Conservation (phyloP, 2,797 vertebrate genomes). For the Alexandromys oeconomus region DNA sequence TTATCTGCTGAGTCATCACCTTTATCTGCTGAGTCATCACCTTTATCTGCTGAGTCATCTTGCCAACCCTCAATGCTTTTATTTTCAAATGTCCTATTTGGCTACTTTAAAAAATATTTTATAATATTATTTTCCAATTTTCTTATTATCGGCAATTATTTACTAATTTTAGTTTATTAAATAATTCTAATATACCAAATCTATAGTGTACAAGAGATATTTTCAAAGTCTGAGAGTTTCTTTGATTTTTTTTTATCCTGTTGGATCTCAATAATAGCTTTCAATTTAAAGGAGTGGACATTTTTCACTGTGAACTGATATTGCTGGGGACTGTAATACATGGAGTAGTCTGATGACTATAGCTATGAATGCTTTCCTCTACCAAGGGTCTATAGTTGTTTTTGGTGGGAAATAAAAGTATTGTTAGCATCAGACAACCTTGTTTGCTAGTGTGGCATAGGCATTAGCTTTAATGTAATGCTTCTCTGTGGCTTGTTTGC, state of each 20-base stretch:
- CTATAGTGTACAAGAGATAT: not conserved
- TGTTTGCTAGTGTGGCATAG: not conserved
- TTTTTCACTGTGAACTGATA: constrained; percentile 51
- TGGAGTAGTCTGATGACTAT: not conserved
- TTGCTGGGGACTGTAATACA: not conserved
- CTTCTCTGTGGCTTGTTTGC: not conserved
- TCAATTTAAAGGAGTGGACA: constrained; percentile 2
- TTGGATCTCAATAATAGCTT: constrained; percentile 38
- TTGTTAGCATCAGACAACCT: not conserved
- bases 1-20: not conserved
- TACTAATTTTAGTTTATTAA: not conserved
- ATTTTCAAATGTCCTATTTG: constrained; percentile 29
- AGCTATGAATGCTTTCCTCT: not conserved
- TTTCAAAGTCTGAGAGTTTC: not conserved
- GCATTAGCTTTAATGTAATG: not conserved
- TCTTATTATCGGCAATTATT: not conserved
- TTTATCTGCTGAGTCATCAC: too few species aligned
- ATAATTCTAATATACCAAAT: constrained; percentile 31
- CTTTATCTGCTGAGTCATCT: not conserved
- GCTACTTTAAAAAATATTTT: not conserved
- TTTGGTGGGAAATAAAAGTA: not conserved
- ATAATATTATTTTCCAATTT: not conserved
- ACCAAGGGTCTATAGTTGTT: not conserved
- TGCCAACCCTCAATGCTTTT: not conserved
- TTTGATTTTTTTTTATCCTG: not conserved